A percentile compares a stretch with the other conserved stretches of the same genome.
Evolutionary conservation across 2,797 vertebrate genomes (phyloP).

Genomic region (Spheniscus humboldti): DNA sequence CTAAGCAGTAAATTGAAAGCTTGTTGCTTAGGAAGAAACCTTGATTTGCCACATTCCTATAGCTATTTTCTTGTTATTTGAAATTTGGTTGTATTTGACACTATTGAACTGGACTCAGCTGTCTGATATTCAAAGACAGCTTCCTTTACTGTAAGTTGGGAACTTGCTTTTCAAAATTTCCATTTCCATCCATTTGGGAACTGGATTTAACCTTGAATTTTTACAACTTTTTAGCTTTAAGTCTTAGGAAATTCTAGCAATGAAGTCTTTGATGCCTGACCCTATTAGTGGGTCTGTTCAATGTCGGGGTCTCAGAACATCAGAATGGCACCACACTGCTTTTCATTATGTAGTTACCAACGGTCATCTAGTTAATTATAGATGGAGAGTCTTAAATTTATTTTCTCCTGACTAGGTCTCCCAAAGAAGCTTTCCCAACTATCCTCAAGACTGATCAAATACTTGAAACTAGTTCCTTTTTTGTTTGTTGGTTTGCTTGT

Average conservation of each 20-base stretch:
- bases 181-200: neutral
- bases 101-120: neutral
- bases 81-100: neutral
- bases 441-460: neutral
- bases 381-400: neutral
- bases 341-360: neutral
- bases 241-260: neutral
- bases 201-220: neutral
- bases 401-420: neutral
- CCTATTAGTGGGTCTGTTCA: neutral
- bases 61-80: neutral
- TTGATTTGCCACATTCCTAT: neutral
- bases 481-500: neutral
- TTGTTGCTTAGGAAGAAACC: neutral
- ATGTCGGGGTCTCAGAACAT: neutral
- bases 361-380: neutral
- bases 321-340: neutral
- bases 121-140: neutral
- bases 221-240: neutral
- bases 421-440: neutral
- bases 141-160: neutral
- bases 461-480: neutral
- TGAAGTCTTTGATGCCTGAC: neutral
- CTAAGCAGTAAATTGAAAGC: constrained; percentile 15
- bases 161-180: neutral